Base-by-base conservation (phyloP, 2,888 invertebrate genomes). In the Mycalesis mineus region DNA sequence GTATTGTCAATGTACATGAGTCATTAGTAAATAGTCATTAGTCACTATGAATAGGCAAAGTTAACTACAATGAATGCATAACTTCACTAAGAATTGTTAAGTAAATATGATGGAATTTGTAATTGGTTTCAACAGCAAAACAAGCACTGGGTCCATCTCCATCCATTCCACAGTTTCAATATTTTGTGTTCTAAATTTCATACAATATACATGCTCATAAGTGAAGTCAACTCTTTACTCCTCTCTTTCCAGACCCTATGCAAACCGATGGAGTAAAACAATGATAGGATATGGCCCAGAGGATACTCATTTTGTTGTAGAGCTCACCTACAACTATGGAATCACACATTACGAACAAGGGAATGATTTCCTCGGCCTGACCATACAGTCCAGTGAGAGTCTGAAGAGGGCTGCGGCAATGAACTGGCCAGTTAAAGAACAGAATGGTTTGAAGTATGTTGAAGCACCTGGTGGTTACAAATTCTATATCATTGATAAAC, bases 221-320 rank as follows among this genome's bases (percentile, higher is more conserved):
- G 2, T 22, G 22, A 22, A 22, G n/a, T n/a, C n/a, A n/a, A n/a
- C n/a, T n/a, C n/a, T n/a, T 22, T 2, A 22, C 2, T 4, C 22
- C 22, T 55, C 15, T 36, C 17, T 42, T 84, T 88, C 33, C 76
- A 98, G 98, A n/a, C 98, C 98, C 0, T 99, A 98, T 74, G 97
- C 96, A 71, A 98, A 97, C 71, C 94, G 96, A 68, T 99, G 99
- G 99, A 98, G 98, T 77, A 99, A 99, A 89, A 98, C 99, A 0
- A 99, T 99, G 99, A 92, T 99, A 45, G 99, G 99, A 1, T 99
- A 98, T 84, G 99, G 99, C 0, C 94, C 96, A 0, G 99, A 99
- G 86, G 95, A 97, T 70, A 91, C 92, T 53, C 96, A 99, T 84
- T 99, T 99, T 89, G 99, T 97, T 0, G 91, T 98, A 17, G 99